Evolutionary conservation across 2,888 invertebrate genomes (phyloP).

Genomic region (Oasisia sp.): DNA sequence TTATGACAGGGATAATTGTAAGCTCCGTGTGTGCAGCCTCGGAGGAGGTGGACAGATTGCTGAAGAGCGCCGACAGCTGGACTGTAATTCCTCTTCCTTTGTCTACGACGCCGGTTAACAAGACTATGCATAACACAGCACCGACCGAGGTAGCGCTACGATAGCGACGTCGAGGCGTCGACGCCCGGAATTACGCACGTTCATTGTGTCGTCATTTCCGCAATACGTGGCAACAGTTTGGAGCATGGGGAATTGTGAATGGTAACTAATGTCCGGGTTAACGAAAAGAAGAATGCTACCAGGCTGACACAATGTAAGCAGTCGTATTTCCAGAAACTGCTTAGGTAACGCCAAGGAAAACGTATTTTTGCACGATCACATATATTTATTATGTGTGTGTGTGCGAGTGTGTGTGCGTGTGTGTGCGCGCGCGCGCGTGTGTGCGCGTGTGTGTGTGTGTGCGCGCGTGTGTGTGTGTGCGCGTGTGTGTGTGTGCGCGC

Average conservation of each 20-base stretch:
- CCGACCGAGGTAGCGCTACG: not conserved
- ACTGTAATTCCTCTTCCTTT: conserved; percentile 17
- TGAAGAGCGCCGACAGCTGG: conserved; percentile 13
- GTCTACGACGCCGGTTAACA: conserved; percentile 3
- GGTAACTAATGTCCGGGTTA: not conserved
- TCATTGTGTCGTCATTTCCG: not conserved
- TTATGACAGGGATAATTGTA: not conserved
- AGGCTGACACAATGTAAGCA: not conserved
- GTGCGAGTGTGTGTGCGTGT: too few species aligned
- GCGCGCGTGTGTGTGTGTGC: too few species aligned
- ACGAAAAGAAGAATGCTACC: not conserved
- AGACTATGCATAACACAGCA: not conserved
- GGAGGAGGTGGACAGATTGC: conserved; percentile 7
- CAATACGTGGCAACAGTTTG: not conserved
- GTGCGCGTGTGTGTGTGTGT: too few species aligned
- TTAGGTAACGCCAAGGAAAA: too few species aligned
- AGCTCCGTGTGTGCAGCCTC: not conserved
- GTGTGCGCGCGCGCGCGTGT: too few species aligned
- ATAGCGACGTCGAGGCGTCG: not conserved
- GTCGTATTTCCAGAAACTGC: not conserved
- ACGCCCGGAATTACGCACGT: not conserved
- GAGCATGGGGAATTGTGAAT: not conserved
- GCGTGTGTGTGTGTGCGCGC: too few species aligned
- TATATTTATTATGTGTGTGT: too few species aligned
- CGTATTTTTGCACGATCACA: too few species aligned